These are phyloP conservation scores for Lepidocyrtinus sp. DNA, from an alignment of 2,888 invertebrate genomes.

Conservation along the genomic window DNA sequence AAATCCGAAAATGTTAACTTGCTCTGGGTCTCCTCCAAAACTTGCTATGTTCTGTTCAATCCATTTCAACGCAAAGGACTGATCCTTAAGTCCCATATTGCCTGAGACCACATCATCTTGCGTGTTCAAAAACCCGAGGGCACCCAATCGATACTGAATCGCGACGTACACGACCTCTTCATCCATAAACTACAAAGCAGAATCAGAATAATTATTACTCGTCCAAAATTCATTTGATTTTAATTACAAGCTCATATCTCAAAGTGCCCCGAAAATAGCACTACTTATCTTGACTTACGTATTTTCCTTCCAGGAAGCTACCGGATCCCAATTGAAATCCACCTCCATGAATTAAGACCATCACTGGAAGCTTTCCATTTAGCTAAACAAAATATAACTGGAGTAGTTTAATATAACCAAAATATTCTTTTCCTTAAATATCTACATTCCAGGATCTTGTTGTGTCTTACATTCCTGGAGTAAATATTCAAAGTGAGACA, in stretches of 20 bases:
- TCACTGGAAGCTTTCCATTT: too few relatives aligned
- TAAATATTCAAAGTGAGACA: constrained; percentile 50
- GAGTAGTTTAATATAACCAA: too few relatives aligned
- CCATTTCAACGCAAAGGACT: not conserved
- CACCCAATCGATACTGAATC: not conserved
- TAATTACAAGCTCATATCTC: not conserved
- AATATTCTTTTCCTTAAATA: too few relatives aligned
- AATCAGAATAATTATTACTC: too few relatives aligned
- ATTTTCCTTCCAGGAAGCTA: not conserved
- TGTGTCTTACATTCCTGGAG: constrained; percentile 40
- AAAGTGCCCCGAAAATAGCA: too few relatives aligned
- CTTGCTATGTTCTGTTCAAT: not conserved
- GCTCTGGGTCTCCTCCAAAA: constrained; percentile 29
- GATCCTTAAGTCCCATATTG: constrained; percentile 6
- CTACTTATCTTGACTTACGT: not conserved
- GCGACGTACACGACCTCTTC: not conserved
- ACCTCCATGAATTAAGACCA: not conserved
- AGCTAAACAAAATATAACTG: too few relatives aligned
- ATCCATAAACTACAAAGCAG: not conserved
- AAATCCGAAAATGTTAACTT: too few relatives aligned
- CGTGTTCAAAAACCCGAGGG: constrained; percentile 6
- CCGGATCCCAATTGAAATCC: not conserved
- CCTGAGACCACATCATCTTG: not conserved
- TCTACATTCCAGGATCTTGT: too few relatives aligned
- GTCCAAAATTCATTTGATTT: not conserved